phyloP scores from a whole-genome alignment of 2,888 invertebrate genomes.

The Phaonia tiefii region DNA sequence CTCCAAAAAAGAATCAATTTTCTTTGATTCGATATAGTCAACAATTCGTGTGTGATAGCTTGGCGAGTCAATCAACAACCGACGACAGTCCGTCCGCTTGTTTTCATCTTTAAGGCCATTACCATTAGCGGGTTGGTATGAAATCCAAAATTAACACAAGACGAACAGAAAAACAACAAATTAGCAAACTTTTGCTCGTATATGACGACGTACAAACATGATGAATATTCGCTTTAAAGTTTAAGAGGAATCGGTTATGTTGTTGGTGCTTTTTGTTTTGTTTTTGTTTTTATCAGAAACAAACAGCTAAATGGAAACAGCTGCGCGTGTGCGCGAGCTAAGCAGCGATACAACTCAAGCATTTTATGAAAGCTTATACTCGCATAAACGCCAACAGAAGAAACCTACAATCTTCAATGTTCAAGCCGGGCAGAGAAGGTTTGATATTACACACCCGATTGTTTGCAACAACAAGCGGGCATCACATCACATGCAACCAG shows the following conservation, averaged over 20 bases:
- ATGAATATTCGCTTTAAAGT: slow-evolving; percentile 12
- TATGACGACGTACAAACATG: slow-evolving; percentile 13
- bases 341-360: slow-evolving; percentile 31
- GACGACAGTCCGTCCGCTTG: neutral
- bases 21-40: slow-evolving; percentile 18
- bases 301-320: slow-evolving; percentile 43
- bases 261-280: slow-evolving; percentile 1
- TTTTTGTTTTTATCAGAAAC: slow-evolving; percentile 25
- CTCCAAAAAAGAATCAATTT: slow-evolving; percentile 9
- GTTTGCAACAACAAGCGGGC: neutral
- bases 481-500: too few species aligned
- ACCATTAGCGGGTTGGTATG: slow-evolving; percentile 27
- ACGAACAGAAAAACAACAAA: slow-evolving; percentile 26
- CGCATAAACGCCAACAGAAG: neutral
- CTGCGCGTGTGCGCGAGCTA: slow-evolving; percentile 24
- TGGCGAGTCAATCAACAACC: slow-evolving; percentile 8
- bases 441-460: slow-evolving; percentile 18
- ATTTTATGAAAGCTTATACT: slow-evolving; percentile 39
- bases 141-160: slow-evolving; percentile 38
- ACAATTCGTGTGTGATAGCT: slow-evolving; percentile 10
- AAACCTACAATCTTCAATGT: neutral
- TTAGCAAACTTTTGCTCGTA: too few species aligned
- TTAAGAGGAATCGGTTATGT: slow-evolving; percentile 37
- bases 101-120: slow-evolving; percentile 23
- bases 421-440: neutral